Evolutionary conservation across 2,113 vertebrate species (phyloP), one percentile per base, ranked within the genome.

Genomic region (Gadus chalcogrammus): DNA sequence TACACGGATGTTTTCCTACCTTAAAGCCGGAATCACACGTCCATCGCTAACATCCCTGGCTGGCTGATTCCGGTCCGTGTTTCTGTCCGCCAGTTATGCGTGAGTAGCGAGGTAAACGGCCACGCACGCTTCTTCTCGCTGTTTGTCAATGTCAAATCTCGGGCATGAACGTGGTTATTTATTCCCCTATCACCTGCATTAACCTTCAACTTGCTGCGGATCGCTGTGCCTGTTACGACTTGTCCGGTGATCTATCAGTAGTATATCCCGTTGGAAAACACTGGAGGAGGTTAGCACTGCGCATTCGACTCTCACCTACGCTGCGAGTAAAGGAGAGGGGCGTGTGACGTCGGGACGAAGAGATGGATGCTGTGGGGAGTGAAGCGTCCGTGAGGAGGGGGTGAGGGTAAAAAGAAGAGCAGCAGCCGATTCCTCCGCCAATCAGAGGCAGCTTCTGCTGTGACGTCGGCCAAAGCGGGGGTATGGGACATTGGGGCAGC

Each of bases 231-330:
- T 48, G 2, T 13, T 48, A 1, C 42, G 42, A 48, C 31, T 48
- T 13, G 42, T 48, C 42, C 42, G 8, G 11, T 48, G 42, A 48
- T 8, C 42, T 48, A 12, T 13, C 8, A 9, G 6, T 9, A 48
- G 42, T 13, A 64, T 73, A 77, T 75, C 80, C 61, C 80, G 74
- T 86, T 71, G 80, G 72, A 59, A 78, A 69, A 71, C 68, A 81
- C 60, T 85, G 81, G 61, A 28, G 15, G 61, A 66, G 74, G 65
- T 91, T 78, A 87, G 88, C 87, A 88, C 75, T 76, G 60, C 75
- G 71, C 22, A 58, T 24, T 12, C 12, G 77, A 16, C 42, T 63
- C 83, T 87, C 83, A 89, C 84, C 74, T 86, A 82, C 80, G 83
- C 81, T 87, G 89, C 8, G 9, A 48, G 42, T 48, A 48, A 88